Conservation (phyloP, 2,113 vertebrate species). For the Phylloscopus trochilus region DNA sequence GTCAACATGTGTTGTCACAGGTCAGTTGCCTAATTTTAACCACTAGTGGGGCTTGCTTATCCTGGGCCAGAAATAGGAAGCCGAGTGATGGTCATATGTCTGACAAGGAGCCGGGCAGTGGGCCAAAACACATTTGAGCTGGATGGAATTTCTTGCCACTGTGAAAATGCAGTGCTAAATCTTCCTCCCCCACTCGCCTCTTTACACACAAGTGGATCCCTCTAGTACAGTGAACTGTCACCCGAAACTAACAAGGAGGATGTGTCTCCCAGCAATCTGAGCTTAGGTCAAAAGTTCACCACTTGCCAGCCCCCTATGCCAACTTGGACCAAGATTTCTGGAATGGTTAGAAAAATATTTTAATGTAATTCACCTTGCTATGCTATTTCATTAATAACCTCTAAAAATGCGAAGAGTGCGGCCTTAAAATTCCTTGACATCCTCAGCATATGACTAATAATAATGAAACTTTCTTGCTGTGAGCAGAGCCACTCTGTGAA, state of each 20-base stretch:
- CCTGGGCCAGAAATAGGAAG: slow-evolving; percentile 83
- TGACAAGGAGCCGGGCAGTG: slow-evolving; percentile 73
- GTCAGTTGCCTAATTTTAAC: slow-evolving; percentile 82
- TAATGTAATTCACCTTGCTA: slow-evolving; percentile 75
- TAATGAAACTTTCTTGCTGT: slow-evolving; percentile 56
- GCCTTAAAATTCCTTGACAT: slow-evolving; percentile 64
- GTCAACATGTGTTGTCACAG: slow-evolving; percentile 76
- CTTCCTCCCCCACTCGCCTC: slow-evolving; percentile 72
- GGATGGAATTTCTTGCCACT: slow-evolving; percentile 85
- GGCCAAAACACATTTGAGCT: slow-evolving; percentile 83
- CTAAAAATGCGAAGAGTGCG: slow-evolving; percentile 69
- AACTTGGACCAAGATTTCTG: slow-evolving; percentile 75
- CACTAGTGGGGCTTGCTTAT: slow-evolving; percentile 71
- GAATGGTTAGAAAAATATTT: slow-evolving; percentile 77
- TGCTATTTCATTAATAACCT: slow-evolving; percentile 76
- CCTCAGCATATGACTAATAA: slow-evolving; percentile 58
- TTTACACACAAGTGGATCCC: slow-evolving; percentile 74
- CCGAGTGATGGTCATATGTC: slow-evolving; percentile 80
- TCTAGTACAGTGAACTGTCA: slow-evolving; percentile 79
- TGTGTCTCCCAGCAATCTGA: slow-evolving; percentile 75
- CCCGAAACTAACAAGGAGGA: slow-evolving; percentile 79
- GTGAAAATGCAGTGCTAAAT: slow-evolving; percentile 82
- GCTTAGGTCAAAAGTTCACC: slow-evolving; percentile 75
- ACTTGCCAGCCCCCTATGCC: slow-evolving; percentile 70
- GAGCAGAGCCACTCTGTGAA: neutral